Evolutionary conservation across 1,140 invertebrate species (phyloP), one percentile per base, ranked within the genome.

Genomic region (Atta cephalotes): DNA sequence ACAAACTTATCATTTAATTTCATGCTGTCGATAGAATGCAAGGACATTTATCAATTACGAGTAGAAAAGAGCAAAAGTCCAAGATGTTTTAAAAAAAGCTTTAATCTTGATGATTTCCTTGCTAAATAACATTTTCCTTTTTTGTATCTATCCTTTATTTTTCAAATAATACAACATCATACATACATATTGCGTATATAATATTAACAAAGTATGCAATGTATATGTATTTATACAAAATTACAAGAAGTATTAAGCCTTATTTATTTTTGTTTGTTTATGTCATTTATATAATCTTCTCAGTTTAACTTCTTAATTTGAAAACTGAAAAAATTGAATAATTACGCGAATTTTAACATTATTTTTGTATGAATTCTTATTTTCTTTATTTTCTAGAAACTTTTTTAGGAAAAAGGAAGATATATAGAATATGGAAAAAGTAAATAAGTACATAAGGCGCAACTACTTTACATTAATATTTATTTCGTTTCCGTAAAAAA

Each of bases 401-500:
- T 45, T 45, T 9, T 63, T 62, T 51, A 18, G 12, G 21, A 66
- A 14, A 60, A 66, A 16, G 18, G 18, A 49, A 60, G 21, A 18
- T 45, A 7, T 31, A 31, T 31, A 31, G 21, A 14, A 85, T 12
- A 25, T 56, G 21, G 6, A 12, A 12, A 39, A 31, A 28, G 25
- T 87, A 21, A 28, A 16, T 81, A 1, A 35, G 14, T 49, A 56
- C 25, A 63, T 28, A 53, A 39, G 0, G 0, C n/a, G 6, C 45
- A 58, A 77, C 10, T 85, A 86, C 9, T 85, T 87, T 74, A 77
- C 58, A 87, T 72, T 87, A 89, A 89, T 90, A 76, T 92, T 92
- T 92, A 91, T 92, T 82, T 91, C 45, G 72, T 90, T 91, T 88
- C 84, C 72, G 92, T 92, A 92, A 86, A 93, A 93, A 93, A 92